Evolutionary conservation across 2,113 vertebrate species (phyloP), one percentile per base, ranked within the genome.

Genomic region (Hippolais icterina): DNA sequence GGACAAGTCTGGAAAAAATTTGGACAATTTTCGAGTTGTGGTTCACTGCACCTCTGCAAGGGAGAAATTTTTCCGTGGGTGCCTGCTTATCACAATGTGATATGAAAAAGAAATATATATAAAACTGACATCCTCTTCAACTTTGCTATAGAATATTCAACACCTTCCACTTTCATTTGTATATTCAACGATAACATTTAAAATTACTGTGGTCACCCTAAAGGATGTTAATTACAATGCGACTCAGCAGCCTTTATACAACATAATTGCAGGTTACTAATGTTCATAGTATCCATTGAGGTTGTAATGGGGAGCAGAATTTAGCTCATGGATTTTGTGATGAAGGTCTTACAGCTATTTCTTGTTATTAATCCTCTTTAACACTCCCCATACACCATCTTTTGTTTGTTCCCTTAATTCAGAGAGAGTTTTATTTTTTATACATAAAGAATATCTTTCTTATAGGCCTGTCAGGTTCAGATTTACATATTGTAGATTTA

Each of bases 121-220:
- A 91, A 87, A 94, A 84, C 50, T 1, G 25, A 94, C 85, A 86
- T 66, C 27, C 56, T 3, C 56, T 96, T 81, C 72, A 89, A 95
- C n/a, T 92, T 95, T 66, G n/a, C 76, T 92, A 42, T 69, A 94
- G 92, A 96, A 93, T 95, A 94, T 96, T 97, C 83, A 96, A 93
- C 90, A 97, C 92, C 92, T 96, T 97, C 85, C 49, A 81, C 83
- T 75, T 95, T 93, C 82, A 95, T 92, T 93, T 88, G 28, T 90
- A 92, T 81, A 71, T 88, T 87, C 85, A 93, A 59, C 0, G 83
- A 88, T 96, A 97, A 95, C 93, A 88, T 96, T 90, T 95, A 86
- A 96, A 97, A 96, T 96, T 96, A 97, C 93, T 93, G 92, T 97
- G 95, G 94, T 96, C 95, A 95, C 90, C 93, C 92, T 96, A 95